Conservation (phyloP, 2,797 vertebrate genomes). For the Parotocinclus haroldoi region DNA sequence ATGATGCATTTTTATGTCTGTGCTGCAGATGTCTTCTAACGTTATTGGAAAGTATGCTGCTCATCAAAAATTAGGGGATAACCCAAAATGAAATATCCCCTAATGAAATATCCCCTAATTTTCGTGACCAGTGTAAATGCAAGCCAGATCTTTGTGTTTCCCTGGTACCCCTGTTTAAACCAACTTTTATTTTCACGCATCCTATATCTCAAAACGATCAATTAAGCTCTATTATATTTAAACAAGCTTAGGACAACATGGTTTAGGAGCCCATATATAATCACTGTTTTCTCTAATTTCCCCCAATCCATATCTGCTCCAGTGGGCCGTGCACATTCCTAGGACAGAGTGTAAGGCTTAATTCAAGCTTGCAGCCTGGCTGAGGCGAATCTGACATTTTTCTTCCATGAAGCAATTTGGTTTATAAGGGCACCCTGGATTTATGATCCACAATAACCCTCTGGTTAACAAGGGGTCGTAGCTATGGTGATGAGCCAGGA, state of each 20-base stretch:
- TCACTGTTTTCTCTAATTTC: neutral
- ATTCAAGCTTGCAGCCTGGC: slow-evolving; percentile 10
- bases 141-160: no score
- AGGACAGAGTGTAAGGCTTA: slow-evolving; percentile 11
- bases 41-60: no score
- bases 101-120: no score
- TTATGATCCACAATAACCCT: slow-evolving; percentile 26
- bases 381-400: slow-evolving; percentile 24
- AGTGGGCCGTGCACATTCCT: slow-evolving; percentile 4
- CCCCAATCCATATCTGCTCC: neutral
- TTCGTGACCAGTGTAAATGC: no score
- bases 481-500: slow-evolving; percentile 33
- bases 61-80: no score
- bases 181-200: no score
- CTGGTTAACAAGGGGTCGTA: slow-evolving; percentile 38
- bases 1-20: no score
- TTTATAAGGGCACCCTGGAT: slow-evolving; percentile 31
- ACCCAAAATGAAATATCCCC: no score
- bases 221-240: neutral
- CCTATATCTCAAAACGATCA: neutral
- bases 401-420: slow-evolving; percentile 30
- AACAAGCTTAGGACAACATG: neutral
- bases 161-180: no score
- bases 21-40: no score
- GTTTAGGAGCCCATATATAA: neutral